A percentile compares a stretch with the other conserved stretches of the same genome.
Conservation (phyloP, 2,113 vertebrate species). For the Grus americana region DNA sequence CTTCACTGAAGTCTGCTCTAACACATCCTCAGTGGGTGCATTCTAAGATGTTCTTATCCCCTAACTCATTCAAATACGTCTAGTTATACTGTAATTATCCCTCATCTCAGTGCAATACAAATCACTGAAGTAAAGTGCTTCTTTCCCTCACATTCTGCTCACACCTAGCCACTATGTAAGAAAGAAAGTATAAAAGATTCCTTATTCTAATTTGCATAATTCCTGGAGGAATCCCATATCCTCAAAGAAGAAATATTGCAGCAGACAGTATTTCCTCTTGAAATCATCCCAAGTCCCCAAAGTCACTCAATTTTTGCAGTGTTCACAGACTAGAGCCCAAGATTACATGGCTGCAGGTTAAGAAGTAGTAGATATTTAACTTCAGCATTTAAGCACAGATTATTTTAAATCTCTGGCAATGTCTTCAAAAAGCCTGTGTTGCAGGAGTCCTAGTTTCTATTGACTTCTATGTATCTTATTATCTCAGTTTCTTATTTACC, state of each 20-base stretch:
- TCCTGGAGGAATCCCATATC: background rate
- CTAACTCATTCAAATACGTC: background rate
- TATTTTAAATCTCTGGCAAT: background rate
- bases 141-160: background rate
- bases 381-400: background rate
- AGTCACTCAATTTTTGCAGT: background rate
- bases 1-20: background rate
- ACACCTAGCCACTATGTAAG: background rate
- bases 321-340: background rate
- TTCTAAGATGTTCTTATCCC: background rate
- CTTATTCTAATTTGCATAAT: background rate
- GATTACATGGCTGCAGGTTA: background rate
- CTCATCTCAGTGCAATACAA: background rate
- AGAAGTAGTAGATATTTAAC: slow-evolving; percentile 31
- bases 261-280: background rate
- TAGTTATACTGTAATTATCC: background rate
- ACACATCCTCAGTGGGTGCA: background rate
- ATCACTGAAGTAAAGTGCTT: background rate
- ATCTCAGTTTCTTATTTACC: slow-evolving; percentile 56
- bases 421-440: background rate
- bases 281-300: background rate
- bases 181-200: background rate
- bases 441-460: slow-evolving; percentile 20
- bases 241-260: background rate
- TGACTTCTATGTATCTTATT: background rate